Percentiles rank a stretch among this genome's conserved stretches.
phyloP scores from a whole-genome alignment of 2,797 vertebrate genomes.

The Euphonia xanthogaster region DNA sequence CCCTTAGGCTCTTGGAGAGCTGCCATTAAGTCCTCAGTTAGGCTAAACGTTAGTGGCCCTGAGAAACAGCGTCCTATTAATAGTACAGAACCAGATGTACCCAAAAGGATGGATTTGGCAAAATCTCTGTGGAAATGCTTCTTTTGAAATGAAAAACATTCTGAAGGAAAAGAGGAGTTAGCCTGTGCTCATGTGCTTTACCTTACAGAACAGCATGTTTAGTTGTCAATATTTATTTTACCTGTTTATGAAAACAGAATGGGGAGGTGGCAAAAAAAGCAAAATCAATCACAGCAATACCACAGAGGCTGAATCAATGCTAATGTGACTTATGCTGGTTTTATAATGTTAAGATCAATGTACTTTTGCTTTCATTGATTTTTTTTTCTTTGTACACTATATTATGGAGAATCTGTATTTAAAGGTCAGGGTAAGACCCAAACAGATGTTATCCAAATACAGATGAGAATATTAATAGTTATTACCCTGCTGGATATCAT shows the following conservation, averaged over 20 bases:
- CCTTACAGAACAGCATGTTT: not conserved
- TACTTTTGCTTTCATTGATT: slow-evolving; percentile 23
- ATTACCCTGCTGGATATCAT: not conserved
- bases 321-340: not conserved
- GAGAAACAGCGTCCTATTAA: not conserved
- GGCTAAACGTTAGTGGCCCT: slow-evolving; percentile 34
- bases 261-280: not conserved
- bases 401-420: not conserved
- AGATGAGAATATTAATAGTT: not conserved
- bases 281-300: not conserved
- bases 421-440: not conserved
- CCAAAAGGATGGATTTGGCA: not conserved
- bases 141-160: not conserved
- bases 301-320: not conserved
- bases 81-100: slow-evolving; percentile 50
- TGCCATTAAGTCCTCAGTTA: slow-evolving; percentile 17
- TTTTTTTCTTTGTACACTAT: not conserved
- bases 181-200: not conserved
- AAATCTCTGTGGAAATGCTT: not conserved
- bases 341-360: slow-evolving; percentile 35
- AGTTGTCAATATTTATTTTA: not conserved
- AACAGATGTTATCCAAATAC: not conserved
- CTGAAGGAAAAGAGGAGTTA: not conserved
- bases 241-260: not conserved
- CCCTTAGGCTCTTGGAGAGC: slow-evolving; percentile 37